phyloP scores from a whole-genome alignment of 1,140 invertebrate genomes.

The Drosophila baimaii region DNA sequence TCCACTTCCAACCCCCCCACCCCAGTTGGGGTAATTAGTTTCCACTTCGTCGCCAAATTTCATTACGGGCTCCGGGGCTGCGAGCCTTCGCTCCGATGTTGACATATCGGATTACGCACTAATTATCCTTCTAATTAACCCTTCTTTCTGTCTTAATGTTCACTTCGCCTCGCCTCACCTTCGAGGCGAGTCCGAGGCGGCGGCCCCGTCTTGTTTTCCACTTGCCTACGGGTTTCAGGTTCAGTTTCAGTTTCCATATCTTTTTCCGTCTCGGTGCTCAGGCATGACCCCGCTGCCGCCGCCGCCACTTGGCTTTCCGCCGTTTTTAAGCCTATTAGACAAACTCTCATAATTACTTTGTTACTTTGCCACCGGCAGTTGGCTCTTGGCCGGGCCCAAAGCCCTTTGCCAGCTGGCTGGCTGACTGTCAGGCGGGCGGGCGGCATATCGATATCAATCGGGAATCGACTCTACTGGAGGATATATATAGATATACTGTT shows the following conservation, averaged over 20 bases:
- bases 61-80: constrained; percentile 48
- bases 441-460: constrained; percentile 39
- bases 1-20: background rate
- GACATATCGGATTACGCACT: constrained; percentile 83
- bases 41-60: constrained; percentile 65
- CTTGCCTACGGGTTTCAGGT: constrained; percentile 31
- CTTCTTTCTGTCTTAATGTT: constrained; percentile 72
- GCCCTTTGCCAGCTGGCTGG: constrained; percentile 7
- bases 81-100: constrained; percentile 49
- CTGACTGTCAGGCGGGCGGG: too few relatives aligned
- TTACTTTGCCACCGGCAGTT: constrained; percentile 41
- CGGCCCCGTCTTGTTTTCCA: constrained; percentile 30
- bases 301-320: constrained; percentile 37
- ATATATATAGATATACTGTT: too few relatives aligned
- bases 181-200: constrained; percentile 9
- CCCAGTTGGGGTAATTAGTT: constrained; percentile 50
- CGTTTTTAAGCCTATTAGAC: constrained; percentile 80
- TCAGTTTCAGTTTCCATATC: constrained; percentile 31
- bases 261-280: constrained; percentile 40
- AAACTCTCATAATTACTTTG: constrained; percentile 80
- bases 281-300: constrained; percentile 63
- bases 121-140: constrained; percentile 83
- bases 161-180: constrained; percentile 53
- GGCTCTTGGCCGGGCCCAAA: constrained; percentile 20
- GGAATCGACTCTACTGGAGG: too few relatives aligned